Base-by-base conservation (phyloP, 1,140 invertebrate genomes). In the Aphidius gifuensis region DNA sequence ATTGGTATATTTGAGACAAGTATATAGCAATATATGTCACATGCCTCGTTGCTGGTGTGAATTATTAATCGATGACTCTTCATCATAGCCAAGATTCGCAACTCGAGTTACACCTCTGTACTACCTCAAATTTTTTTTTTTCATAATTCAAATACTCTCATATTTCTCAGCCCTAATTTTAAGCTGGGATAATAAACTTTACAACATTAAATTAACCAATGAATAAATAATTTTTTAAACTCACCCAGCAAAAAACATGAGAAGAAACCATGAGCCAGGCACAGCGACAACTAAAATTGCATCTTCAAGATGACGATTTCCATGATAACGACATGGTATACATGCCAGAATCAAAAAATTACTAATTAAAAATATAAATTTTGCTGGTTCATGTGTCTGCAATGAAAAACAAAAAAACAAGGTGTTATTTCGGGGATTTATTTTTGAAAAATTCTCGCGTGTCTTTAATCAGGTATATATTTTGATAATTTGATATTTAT, bases 161-260 rank as follows among this genome's bases (percentile, higher is more conserved):
- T 32, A 32, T 32, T 32, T 32, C 23, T 1, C 16, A 16, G 16
- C 16, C 16, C 16, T 16, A 16, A 16, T 16, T 16, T 16, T 16
- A 16, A 16, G 16, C 16, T 16, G 16, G 1, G 16, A 16, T 16
- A 16, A 16, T 16, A 16, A 16, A 16, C 16, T 16, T 16, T 16
- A 16, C 16, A 16, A 16, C 1, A 16, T 16, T 16, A 16, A 16
- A 16, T 16, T 16, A 16, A 16, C 16, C 16, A 16, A 16, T 16
- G 16, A 16, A 16, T 16, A 16, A 16, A 16, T 16, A 16, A 16
- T 16, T 16, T 16, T 16, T 16, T 16, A 1, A 16, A 16, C 77
- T 82, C 83, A 98, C 96, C 96, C 95, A 44, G 96, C 96, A 83
- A 99, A 99, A 79, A 99, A 99, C 88, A 99, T 96, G 1, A 99